Base-by-base conservation (phyloP, 2,888 invertebrate species). In the Hypselothyrea guttata region DNA sequence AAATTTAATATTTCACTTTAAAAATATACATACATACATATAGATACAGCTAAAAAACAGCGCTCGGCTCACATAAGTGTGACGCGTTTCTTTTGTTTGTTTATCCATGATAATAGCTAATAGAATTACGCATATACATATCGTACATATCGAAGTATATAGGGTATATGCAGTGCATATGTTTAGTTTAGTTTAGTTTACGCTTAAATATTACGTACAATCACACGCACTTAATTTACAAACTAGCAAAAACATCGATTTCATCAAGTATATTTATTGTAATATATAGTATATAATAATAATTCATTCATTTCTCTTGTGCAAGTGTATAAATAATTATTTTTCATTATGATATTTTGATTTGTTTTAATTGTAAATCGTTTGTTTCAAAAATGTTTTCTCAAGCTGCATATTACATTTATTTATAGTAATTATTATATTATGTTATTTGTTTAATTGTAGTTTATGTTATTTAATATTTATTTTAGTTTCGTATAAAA, bases 181-280 rank as follows among this genome's bases (percentile, higher is more conserved):
- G 58, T 65, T 57, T 53, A 61, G 44, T 61, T 69, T 65, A 52
- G 45, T 65, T 57, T 53, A 61, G 44, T 61, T 69, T 65, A 52
- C 42, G 38, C 84, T 78, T 78, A 81, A 59, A 38, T 41, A 51
- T 49, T 78, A 84, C 71, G 58, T 73, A 82, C 83, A 82, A 84
- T 82, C 85, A 84, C 81, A 82, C 81, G 68, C 67, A 84, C 85
- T 82, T 82, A 82, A 62, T 63, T 53, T 51, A 83, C 53, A 64
- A 58, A 60, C 65, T 78, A 71, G 71, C 69, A 72, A 78, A 83
- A 76, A 77, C 65, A 71, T 69, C 51, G 27, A 51, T 58, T 61
- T 66, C 35, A 48, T 49, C 51, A 15, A 3, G 49, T 40, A 67
- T 57, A 52, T n/a, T n/a, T 46, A 55, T 45, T 34, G 55, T 33